Base-by-base conservation (phyloP, 2,113 vertebrate genomes). In the Abramis brama region DNA sequence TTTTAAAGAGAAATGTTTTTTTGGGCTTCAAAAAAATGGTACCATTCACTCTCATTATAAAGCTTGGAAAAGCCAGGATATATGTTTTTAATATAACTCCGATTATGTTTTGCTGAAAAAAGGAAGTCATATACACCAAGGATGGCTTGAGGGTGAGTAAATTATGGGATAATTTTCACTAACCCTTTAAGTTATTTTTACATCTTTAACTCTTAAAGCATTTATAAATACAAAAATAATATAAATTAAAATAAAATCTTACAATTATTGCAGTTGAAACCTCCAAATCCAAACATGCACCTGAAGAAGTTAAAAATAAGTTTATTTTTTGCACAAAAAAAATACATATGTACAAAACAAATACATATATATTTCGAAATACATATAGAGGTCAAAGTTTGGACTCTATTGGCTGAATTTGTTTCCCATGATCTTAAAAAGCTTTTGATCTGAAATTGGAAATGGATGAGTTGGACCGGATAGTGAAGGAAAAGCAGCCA, bases 261-360 rank as follows among this genome's bases (percentile, higher is more conserved):
- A 99, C 98, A 97, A 85, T 99, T 98, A 89, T 94, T 96, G 90
- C 98, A 99, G 92, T 99, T 99, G 92, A 99, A 98, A 91, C 98
- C 98, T 79, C 98, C 98, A 74, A 99, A 96, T 87, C 98, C 98
- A 74, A 99, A 99, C 0, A 94, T 95, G 90, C 98, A 99, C 86
- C 98, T 99, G 90, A 70, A 94, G 95, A 52, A 88, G 0, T 88
- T 6, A 59, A 75, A 88, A 50, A 57, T 0, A 75, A 21, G 15
- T 66, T 39, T 9, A 0, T 9, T 15, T 47, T 47, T 47, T 75
- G n/a, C 43, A 50, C n/a, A n/a, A n/a, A 33, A 33, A 75, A 55
- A 83, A 50, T 4, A 79, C 55, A 52, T 6, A 64, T 19, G 36
- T 25, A 10, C n/a, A 64, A 47, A 57, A 78, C 27, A 57, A 33